Base-by-base conservation (phyloP, 2,113 vertebrate genomes). In the Amazona vittata region DNA sequence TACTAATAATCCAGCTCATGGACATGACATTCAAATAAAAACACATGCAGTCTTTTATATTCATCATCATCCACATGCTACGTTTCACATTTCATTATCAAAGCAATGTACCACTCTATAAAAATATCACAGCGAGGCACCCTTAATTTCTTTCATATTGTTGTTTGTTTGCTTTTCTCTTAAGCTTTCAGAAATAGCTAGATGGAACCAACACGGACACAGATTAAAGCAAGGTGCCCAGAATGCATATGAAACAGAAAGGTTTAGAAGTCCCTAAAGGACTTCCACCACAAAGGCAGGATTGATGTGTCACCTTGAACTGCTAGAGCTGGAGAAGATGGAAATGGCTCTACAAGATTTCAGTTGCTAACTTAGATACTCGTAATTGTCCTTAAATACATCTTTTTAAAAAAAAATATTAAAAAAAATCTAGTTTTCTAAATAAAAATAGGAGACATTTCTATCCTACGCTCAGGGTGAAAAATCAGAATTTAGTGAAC, bases 21-120 rank as follows among this genome's bases (percentile, higher is more conserved):
- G 71, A 90, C 80, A 86, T 2, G 1, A 95, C 80, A 77, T 90
- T 91, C 76, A 94, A 69, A 67, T 63, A 69, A 47, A 84, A 93
- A 49, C 50, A 79, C 91, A 87, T 94, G 88, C 93, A 96, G 29
- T 47, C 83, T 81, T 89, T 49, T 80, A 92, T 80, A 95, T 84
- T 94, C 82, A 60, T 71, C 55, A 60, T 64, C 74, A 92, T 43
- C 52, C 39, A 11, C 93, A 89, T 96, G 93, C 95, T 94, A 90
- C 41, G 3, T 86, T 93, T 63, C 73, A 90, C 84, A 92, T 77
- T 79, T 95, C 47, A 69, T 84, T 91, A 65, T 60, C 71, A 83
- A 83, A 84, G 55, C 43, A 62, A 59, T 12, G n/a, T 24, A 67
- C 57, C 7, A 31, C 33, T 77, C 83, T 20, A 50, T 18, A 67